Evolutionary conservation across 1,140 invertebrate species (phyloP).

Genomic region (Drosophila chauvacae): DNA sequence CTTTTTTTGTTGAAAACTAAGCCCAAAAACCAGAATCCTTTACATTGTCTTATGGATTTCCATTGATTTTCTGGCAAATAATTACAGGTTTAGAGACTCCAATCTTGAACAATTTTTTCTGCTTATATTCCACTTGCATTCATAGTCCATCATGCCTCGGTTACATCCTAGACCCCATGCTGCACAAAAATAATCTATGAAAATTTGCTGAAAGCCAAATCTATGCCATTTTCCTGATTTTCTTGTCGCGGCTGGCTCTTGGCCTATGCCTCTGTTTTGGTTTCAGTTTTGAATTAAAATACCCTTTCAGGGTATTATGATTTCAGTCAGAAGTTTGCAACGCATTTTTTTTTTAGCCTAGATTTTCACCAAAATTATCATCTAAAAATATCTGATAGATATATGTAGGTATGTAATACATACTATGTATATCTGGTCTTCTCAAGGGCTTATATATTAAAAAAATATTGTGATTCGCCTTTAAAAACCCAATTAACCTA

Average conservation of each 20-base stretch:
- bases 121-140: background rate
- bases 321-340: background rate
- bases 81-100: background rate
- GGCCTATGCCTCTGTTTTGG: slow-evolving; percentile 22
- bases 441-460: no score
- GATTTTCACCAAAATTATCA: no score
- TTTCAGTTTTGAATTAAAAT: slow-evolving; percentile 6
- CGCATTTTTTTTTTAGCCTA: background rate
- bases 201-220: slow-evolving; percentile 67
- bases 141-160: slow-evolving; percentile 2
- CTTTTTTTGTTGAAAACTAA: background rate
- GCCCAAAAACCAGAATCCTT: no score
- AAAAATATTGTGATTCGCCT: no score
- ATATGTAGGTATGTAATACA: no score
- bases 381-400: no score
- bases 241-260: slow-evolving; percentile 7
- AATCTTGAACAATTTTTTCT: background rate
- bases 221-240: slow-evolving; percentile 49
- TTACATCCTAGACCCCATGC: slow-evolving; percentile 5
- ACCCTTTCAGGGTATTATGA: background rate
- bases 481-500: no score
- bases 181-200: slow-evolving; percentile 53
- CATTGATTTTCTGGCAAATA: background rate
- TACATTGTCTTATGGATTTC: background rate
- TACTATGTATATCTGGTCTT: no score